A percentile compares a stretch with the other conserved stretches of the same genome.
Conservation (phyloP, 2,113 vertebrate genomes). For the Machaerirhynchus nigripectus region DNA sequence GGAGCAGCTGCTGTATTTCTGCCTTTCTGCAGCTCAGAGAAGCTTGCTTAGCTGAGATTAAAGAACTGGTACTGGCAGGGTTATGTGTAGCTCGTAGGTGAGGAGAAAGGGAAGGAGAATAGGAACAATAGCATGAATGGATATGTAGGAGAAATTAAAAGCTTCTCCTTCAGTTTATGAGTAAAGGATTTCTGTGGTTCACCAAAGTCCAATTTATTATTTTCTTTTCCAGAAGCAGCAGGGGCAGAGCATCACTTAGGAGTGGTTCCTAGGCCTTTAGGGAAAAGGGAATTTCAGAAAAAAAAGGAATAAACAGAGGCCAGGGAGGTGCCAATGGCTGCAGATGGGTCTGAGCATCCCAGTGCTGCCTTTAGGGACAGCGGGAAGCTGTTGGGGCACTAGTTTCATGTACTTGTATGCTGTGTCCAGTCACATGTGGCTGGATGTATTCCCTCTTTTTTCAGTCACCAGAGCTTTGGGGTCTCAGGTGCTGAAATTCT, state of each 20-base stretch:
- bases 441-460: not conserved
- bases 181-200: not conserved
- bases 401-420: not conserved
- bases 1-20: not conserved
- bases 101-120: not conserved
- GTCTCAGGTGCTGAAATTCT: not conserved
- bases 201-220: not conserved
- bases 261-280: not conserved
- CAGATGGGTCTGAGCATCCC: not conserved
- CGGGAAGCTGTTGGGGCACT: not conserved
- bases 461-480: not conserved
- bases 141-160: not conserved
- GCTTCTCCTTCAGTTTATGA: not conserved
- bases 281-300: not conserved
- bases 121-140: not conserved
- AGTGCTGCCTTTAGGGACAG: not conserved
- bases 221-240: not conserved
- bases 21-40: not conserved
- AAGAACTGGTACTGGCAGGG: not conserved
- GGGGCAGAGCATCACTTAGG: not conserved
- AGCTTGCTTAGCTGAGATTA: not conserved
- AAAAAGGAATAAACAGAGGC: not conserved
- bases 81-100: not conserved
- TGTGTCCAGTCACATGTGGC: not conserved
- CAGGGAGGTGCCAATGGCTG: not conserved